These are phyloP conservation scores for Falco rusticolus DNA, from an alignment of 2,797 vertebrate species.

Conservation along the genomic window DNA sequence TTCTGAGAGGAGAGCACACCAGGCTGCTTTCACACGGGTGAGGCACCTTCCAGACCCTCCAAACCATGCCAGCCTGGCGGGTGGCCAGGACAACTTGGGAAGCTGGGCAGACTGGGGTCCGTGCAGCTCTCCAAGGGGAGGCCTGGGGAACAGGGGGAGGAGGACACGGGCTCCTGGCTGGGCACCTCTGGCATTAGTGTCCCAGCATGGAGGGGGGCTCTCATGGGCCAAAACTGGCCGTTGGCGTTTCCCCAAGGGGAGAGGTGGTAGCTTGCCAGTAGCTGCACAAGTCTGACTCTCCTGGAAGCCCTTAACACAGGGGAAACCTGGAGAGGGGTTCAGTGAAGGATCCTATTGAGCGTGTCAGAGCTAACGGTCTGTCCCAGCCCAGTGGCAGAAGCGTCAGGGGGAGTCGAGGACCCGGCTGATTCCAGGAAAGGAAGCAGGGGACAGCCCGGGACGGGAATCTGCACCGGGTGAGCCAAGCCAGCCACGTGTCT, in stretches of 20 bases:
- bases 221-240: not conserved
- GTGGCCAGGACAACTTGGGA: not conserved
- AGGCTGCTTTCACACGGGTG: not conserved
- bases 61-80: fast-evolving
- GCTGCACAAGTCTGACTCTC: not conserved
- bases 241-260: not conserved
- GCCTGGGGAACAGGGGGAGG: not conserved
- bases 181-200: not conserved
- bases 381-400: not conserved
- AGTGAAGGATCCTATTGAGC: not conserved
- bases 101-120: not conserved
- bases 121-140: not conserved
- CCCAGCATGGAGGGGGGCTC: not conserved
- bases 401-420: fast-evolving
- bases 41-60: not conserved
- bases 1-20: not conserved
- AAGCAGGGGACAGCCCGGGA: not conserved
- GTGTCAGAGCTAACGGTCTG: not conserved
- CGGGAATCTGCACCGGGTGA: not conserved
- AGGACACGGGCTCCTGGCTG: not conserved
- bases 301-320: not conserved
- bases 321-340: fast-evolving
- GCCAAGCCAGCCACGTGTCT: not conserved
- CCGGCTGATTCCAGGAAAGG: not conserved
- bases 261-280: not conserved